A percentile compares a stretch with the other conserved stretches of the same genome.
Conservation (phyloP, 1,140 invertebrate genomes). For the Drosophila aff. region DNA sequence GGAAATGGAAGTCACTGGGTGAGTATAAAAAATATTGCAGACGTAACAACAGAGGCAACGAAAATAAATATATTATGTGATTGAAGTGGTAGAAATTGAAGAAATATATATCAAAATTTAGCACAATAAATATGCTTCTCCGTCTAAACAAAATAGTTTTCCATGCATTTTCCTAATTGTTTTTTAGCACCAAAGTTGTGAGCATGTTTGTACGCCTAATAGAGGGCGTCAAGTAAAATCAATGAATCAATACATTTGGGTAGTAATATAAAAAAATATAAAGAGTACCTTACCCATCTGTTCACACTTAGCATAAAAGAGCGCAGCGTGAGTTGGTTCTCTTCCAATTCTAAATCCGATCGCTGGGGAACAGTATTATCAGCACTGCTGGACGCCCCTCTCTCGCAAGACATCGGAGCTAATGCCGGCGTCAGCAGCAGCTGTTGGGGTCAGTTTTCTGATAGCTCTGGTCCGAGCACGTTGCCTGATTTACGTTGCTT, state of each 20-base stretch:
- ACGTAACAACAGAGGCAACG: no score
- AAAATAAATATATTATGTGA: no score
- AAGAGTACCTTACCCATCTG: background rate
- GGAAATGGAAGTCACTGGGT: background rate
- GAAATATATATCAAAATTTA: no score
- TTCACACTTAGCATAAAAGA: background rate
- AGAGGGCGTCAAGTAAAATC: background rate
- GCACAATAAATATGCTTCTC: no score
- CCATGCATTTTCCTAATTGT: background rate
- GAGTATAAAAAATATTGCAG: no score
- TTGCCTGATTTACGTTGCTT: slow-evolving; percentile 2
- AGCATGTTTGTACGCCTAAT: background rate
- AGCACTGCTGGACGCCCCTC: slow-evolving; percentile 29
- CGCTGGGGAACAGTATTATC: slow-evolving; percentile 19
- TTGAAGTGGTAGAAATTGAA: no score
- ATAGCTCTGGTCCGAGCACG: slow-evolving; percentile 23
- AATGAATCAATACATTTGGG: background rate
- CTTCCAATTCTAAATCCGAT: slow-evolving; percentile 10
- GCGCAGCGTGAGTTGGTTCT: background rate
- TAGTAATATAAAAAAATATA: background rate
- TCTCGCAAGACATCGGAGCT: background rate
- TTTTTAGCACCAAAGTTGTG: background rate
- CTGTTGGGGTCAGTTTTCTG: slow-evolving; percentile 23
- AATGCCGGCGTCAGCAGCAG: slow-evolving; percentile 5
- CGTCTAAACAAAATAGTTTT: no score